Percentiles rank a stretch among this genome's conserved stretches.
Evolutionary conservation across 2,888 invertebrate species (phyloP).

Genomic region (Oligia strigilis): DNA sequence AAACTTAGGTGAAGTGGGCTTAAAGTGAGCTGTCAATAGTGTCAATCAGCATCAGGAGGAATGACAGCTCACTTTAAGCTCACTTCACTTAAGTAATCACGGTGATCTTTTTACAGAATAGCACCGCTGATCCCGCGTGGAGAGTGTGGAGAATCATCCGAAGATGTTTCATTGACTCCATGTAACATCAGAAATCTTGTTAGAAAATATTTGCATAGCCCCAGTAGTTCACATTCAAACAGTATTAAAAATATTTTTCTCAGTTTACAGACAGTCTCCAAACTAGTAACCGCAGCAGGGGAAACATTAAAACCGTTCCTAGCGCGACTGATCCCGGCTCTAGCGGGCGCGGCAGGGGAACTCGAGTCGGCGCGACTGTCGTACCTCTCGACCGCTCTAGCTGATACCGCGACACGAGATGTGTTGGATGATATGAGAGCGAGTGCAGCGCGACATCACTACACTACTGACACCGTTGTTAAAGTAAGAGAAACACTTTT

Average conservation of each 20-base stretch:
- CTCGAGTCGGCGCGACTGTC: constrained; percentile 95
- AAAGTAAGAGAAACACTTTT: constrained; percentile 87
- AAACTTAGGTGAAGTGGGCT: no score
- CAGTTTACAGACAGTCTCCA: constrained; percentile 96
- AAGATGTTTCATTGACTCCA: no score
- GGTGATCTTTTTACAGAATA: no score
- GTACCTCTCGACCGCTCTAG: constrained; percentile 94
- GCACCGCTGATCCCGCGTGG: no score
- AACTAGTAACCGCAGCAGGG: constrained; percentile 95
- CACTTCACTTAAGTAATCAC: no score
- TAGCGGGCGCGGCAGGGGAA: constrained; percentile 96
- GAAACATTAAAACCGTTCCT: constrained; percentile 95
- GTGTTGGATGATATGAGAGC: constrained; percentile 95
- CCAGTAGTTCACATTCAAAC: background rate
- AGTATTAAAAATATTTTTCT: constrained; percentile 16
- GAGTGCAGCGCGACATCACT: constrained; percentile 95
- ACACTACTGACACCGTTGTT: constrained; percentile 96
- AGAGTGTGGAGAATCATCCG: no score
- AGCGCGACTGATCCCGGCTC: constrained; percentile 94
- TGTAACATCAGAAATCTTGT: no score
- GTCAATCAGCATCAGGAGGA: no score
- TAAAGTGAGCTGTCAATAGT: no score
- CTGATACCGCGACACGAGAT: constrained; percentile 93
- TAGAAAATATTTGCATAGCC: background rate
- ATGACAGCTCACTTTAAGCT: no score